These are phyloP conservation scores for Thereva unica DNA, from an alignment of 2,888 invertebrate species.

Conservation along the genomic window DNA sequence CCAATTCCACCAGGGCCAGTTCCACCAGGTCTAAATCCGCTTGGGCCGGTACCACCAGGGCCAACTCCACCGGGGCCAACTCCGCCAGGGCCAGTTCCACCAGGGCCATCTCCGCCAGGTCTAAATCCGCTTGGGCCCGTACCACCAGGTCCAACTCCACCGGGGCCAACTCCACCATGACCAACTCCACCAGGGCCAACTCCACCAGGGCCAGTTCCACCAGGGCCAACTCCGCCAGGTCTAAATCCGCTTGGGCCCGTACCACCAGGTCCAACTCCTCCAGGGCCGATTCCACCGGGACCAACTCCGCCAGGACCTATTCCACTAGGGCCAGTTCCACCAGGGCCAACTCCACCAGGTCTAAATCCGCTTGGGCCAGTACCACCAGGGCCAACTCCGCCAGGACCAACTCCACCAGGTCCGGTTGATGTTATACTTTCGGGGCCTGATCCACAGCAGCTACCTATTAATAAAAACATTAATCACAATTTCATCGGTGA, in stretches of 20 bases:
- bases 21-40: too few relatives aligned
- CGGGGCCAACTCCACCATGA: too few relatives aligned
- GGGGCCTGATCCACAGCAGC: constrained; percentile 15
- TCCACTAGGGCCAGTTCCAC: constrained; percentile 26
- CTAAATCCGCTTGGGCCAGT: constrained; percentile 25
- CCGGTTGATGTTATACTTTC: background rate
- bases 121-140: too few relatives aligned
- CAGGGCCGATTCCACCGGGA: constrained; percentile 18
- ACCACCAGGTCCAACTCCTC: constrained; percentile 30
- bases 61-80: constrained; percentile 27
- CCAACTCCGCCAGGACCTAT: constrained; percentile 26
- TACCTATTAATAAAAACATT: constrained; percentile 11
- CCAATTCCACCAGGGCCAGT: too few relatives aligned
- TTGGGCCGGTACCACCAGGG: constrained; percentile 30
- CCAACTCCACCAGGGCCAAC: too few relatives aligned
- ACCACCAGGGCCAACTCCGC: constrained; percentile 9
- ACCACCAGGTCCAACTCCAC: too few relatives aligned
- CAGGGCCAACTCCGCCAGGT: constrained; percentile 9
- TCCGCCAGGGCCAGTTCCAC: background rate
- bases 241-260: constrained; percentile 39
- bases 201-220: background rate
- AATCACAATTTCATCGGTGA: background rate
- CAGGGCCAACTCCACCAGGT: constrained; percentile 8
- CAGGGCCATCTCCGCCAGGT: too few relatives aligned
- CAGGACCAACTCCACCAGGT: constrained; percentile 12